phyloP scores from a whole-genome alignment of 2,113 vertebrate species.

The Sceloporus undulatus region DNA sequence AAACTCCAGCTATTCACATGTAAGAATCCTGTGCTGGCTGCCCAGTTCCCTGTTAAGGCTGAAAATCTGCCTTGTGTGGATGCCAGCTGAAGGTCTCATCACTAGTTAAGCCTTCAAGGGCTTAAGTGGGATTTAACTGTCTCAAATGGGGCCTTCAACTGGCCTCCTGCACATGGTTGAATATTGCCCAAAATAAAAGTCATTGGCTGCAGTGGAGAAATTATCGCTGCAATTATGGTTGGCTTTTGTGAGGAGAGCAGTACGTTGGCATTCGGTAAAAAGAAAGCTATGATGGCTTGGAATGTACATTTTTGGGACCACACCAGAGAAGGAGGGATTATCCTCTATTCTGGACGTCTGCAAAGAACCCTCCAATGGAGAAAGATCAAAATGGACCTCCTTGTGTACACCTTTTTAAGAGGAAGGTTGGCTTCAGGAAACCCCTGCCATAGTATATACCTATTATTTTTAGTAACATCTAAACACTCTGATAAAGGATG shows the following conservation, averaged over 20 bases:
- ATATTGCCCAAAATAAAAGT: conserved; percentile 60
- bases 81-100: conserved; percentile 38
- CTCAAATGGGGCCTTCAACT: conserved; percentile 44
- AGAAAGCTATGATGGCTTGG: conserved; percentile 20
- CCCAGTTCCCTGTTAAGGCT: conserved; percentile 67
- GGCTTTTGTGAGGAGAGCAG: conserved; percentile 47
- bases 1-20: conserved; percentile 63
- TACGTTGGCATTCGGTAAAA: conserved; percentile 27
- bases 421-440: background rate
- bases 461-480: background rate
- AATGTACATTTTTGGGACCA: background rate
- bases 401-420: conserved; percentile 1
- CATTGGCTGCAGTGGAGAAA: conserved; percentile 47
- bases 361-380: background rate
- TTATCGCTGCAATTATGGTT: conserved; percentile 50
- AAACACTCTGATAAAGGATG: background rate
- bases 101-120: conserved; percentile 22
- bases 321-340: conserved; percentile 32
- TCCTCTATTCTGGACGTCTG: conserved; percentile 10
- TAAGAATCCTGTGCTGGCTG: conserved; percentile 62
- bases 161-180: conserved; percentile 55
- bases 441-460: background rate
- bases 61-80: conserved; percentile 67
- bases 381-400: background rate
- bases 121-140: conserved; percentile 46